Conservation (phyloP, 2,888 invertebrate species). For the Pelosia muscerda region DNA sequence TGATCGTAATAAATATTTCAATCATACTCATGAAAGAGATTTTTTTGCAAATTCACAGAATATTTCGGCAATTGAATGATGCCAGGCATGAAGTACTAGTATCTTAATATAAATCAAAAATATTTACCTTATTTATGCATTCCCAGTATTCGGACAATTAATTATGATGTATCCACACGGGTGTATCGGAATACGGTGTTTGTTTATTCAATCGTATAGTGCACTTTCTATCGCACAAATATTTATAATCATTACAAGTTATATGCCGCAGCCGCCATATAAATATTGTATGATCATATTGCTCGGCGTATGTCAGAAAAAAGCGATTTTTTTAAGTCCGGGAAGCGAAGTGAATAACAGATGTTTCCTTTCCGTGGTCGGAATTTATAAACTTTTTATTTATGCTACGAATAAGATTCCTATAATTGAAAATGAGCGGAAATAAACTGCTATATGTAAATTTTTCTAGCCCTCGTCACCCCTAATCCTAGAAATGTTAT, state of each 20-base stretch:
- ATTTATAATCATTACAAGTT: slow-evolving; percentile 42
- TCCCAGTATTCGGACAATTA: slow-evolving; percentile 20
- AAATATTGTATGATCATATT: slow-evolving; percentile 33
- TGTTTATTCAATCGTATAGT: slow-evolving; percentile 38
- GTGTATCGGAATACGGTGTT: slow-evolving; percentile 43
- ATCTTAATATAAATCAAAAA: neutral
- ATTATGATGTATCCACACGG: slow-evolving; percentile 25
- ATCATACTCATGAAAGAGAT: fast-evolving
- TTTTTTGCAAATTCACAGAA: neutral
- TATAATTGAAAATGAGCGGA: slow-evolving; percentile 65
- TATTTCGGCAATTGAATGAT: neutral
- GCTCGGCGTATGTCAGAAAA: slow-evolving; percentile 26
- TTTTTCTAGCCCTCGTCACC: slow-evolving; percentile 59
- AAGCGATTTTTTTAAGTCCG: slow-evolving; percentile 36
- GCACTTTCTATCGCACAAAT: slow-evolving; percentile 46
- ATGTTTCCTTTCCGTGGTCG: slow-evolving; percentile 65
- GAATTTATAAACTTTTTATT: slow-evolving; percentile 53
- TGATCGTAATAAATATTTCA: too few relatives aligned
- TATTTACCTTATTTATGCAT: neutral
- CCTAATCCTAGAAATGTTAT: slow-evolving; percentile 37
- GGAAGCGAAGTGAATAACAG: slow-evolving; percentile 56
- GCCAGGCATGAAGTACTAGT: neutral
- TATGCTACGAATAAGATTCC: slow-evolving; percentile 49
- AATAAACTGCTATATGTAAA: slow-evolving; percentile 51
- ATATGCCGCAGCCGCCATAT: slow-evolving; percentile 27